Evolutionary conservation across 2,888 invertebrate genomes (phyloP).

Genomic region (Trissoscelio sp.): DNA sequence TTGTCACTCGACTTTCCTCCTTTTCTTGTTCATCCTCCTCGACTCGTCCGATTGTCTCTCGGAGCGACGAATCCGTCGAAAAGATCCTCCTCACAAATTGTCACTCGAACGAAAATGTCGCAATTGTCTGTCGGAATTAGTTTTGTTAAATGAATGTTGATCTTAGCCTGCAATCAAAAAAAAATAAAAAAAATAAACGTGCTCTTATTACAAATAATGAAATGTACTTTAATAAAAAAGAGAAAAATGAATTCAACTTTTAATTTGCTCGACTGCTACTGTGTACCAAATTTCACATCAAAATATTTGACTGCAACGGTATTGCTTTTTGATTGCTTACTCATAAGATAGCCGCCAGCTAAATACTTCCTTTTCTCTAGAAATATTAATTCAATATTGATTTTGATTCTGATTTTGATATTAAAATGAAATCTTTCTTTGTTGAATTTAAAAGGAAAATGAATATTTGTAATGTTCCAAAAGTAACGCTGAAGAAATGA

Average conservation of each 20-base stretch:
- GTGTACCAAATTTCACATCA: neutral
- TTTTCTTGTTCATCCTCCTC: neutral
- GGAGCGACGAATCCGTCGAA: neutral
- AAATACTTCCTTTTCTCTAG: neutral
- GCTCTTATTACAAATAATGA: neutral
- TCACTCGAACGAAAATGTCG: slow-evolving; percentile 8
- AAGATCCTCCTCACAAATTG: neutral
- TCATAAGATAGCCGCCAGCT: slow-evolving; percentile 1
- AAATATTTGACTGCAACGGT: slow-evolving; percentile 3
- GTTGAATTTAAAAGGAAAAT: too few relatives aligned
- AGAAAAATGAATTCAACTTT: neutral
- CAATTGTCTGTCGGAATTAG: slow-evolving; percentile 13
- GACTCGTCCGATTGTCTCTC: neutral
- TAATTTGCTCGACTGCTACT: neutral
- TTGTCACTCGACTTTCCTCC: slow-evolving; percentile 4
- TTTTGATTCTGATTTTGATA: too few relatives aligned
- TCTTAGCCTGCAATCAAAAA: neutral
- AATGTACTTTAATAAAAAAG: neutral
- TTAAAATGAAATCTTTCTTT: neutral
- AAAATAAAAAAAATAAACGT: too few relatives aligned
- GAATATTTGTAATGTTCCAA: too few relatives aligned
- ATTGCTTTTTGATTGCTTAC: slow-evolving; percentile 14
- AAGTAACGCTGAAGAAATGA: neutral
- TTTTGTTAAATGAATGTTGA: slow-evolving; percentile 14
- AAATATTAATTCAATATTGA: neutral